These are phyloP conservation scores for Ceratina australensis DNA, from an alignment of 1,140 invertebrate genomes.

Conservation along the genomic window DNA sequence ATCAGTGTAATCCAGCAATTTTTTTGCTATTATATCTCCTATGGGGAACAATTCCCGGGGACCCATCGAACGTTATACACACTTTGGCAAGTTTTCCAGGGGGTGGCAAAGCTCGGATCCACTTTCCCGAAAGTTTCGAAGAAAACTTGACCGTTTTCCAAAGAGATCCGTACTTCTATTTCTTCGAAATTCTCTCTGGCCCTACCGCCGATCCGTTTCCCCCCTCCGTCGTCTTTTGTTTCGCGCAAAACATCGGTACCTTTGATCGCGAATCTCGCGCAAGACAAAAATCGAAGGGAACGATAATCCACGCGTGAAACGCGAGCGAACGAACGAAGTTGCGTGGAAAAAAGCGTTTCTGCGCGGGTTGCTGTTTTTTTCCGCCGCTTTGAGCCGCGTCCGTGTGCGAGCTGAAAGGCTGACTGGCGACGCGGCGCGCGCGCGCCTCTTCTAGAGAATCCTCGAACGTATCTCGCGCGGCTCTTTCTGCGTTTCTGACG, in stretches of 20 bases:
- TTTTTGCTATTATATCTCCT: slow-evolving; percentile 5
- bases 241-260: neutral
- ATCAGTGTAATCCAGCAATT: slow-evolving; percentile 15
- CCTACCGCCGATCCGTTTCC: neutral
- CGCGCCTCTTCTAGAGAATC: slow-evolving; percentile 10
- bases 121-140: neutral
- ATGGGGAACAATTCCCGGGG: slow-evolving; percentile 13
- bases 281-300: slow-evolving; percentile 25
- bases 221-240: neutral
- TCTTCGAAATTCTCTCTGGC: neutral
- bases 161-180: too few relatives aligned
- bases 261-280: neutral
- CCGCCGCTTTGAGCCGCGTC: slow-evolving; percentile 27
- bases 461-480: slow-evolving; percentile 12
- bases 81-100: slow-evolving; percentile 9
- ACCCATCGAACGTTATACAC: slow-evolving; percentile 7
- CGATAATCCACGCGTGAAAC: slow-evolving; percentile 2
- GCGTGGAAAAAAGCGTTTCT: slow-evolving; percentile 30
- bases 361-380: slow-evolving; percentile 1
- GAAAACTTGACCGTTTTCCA: slow-evolving; percentile 34
- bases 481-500: slow-evolving; percentile 11
- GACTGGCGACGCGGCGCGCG: neutral
- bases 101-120: slow-evolving; percentile 11
- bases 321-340: slow-evolving; percentile 16
- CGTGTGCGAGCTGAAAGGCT: slow-evolving; percentile 33